Base-by-base conservation (phyloP, 2,888 invertebrate species). In the Eupithecia abbreviata region DNA sequence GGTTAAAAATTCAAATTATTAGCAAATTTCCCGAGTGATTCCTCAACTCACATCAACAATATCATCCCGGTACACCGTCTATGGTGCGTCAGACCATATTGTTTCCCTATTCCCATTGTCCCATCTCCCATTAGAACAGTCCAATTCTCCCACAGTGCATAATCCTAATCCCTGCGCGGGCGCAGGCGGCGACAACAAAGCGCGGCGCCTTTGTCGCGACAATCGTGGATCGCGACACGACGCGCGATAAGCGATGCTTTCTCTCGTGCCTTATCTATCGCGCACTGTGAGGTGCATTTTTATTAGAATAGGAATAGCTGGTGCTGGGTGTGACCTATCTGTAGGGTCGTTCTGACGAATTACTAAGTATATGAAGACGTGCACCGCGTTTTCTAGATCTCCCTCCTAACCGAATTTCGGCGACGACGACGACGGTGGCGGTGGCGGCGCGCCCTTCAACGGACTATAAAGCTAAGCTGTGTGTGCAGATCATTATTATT, bases 171-270 rank as follows among this genome's bases (percentile, higher is more conserved):
- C 65, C 66, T 66, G 71, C 55, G 45, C 30, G 74, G 47, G 73
- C 66, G 85, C 66, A 42, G 66, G 66, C 89, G 90, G 90, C 83
- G 80, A 81, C 75, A 82, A 88, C 90, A 90, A 90, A 88, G 85
- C 81, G 89, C 91, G 91, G 91, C 85, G 82, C 84, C 89, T 92
- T 91, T 91, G 86, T 82, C 78, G 86, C 83, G 86, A 84, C 86
- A 85, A 88, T 88, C 90, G 87, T 84, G 77, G 85, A 89, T 89
- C 89, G 85, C 87, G 84, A 85, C 89, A 90, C 90, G 89, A 87
- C 86, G 30, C 80, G 82, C 62, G 88, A 86, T 87, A 84, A 78
- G 62, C 62, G 75, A 66, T 66, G 84, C 84, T 89, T 89, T 89
- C 87, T 84, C 85, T 73, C 88, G 89, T 86, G 88, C 87, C 83